A percentile compares a stretch with the other conserved stretches of the same genome.
These are phyloP conservation scores for Strigops habroptila DNA, from an alignment of 2,113 vertebrate species.

Conservation along the genomic window DNA sequence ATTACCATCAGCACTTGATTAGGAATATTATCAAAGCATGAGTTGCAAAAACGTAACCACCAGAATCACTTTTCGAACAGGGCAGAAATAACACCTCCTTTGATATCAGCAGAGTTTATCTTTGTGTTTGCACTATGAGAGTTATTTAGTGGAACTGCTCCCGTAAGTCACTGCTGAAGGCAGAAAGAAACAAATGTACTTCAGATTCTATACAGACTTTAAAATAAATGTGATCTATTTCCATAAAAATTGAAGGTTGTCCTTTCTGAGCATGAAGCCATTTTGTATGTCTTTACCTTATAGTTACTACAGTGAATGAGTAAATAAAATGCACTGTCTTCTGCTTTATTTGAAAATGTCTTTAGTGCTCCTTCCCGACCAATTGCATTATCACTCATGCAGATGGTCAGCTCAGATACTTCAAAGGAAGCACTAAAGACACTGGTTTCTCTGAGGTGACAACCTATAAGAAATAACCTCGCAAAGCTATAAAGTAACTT, in stretches of 20 bases:
- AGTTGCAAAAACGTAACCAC: neutral
- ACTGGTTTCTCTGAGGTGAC: neutral
- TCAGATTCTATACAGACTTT: neutral
- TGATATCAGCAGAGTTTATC: neutral
- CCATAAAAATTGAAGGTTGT: neutral
- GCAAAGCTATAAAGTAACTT: neutral
- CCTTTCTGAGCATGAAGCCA: neutral
- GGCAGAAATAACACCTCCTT: neutral
- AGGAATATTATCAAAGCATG: neutral
- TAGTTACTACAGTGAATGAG: neutral
- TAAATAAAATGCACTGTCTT: neutral
- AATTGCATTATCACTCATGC: neutral
- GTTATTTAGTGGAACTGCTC: neutral
- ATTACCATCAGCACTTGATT: neutral
- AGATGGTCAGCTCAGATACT: neutral
- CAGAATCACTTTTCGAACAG: neutral
- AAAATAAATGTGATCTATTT: neutral
- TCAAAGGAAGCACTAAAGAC: neutral
- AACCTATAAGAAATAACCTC: neutral
- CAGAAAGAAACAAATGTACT: neutral
- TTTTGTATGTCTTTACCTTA: neutral
- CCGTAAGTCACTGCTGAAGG: neutral
- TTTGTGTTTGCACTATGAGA: neutral
- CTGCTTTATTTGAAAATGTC: neutral
- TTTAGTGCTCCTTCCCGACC: neutral